phyloP scores from a whole-genome alignment of 35 echinoderm and acorn worm genomes.

The Ptychodera flava region DNA sequence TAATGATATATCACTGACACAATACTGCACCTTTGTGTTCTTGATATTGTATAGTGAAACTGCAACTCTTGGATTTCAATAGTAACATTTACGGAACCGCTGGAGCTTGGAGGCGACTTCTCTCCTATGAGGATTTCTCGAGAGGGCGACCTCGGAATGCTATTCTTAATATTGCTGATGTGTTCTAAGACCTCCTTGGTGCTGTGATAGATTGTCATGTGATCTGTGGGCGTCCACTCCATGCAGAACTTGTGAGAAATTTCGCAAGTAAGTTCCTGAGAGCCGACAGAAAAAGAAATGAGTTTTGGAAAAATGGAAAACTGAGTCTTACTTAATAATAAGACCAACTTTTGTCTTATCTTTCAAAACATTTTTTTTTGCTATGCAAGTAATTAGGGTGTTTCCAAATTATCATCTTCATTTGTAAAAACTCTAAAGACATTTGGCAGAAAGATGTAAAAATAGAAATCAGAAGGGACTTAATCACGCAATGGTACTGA shows the following conservation, averaged over 20 bases:
- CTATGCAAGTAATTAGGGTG: too few species aligned
- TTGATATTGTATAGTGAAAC: background rate
- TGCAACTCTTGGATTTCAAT: background rate
- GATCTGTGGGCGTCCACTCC: constrained; percentile 86
- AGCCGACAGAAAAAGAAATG: too few species aligned
- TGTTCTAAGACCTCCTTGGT: constrained; percentile 49
- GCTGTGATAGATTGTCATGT: constrained; percentile 95
- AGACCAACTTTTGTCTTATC: too few species aligned
- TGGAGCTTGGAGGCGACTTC: background rate
- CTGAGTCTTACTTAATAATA: too few species aligned
- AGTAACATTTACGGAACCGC: background rate
- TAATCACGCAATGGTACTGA: too few species aligned
- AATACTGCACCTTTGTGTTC: background rate
- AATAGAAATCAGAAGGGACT: too few species aligned
- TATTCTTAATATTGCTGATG: background rate
- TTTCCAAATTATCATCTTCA: too few species aligned
- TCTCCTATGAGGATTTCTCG: background rate
- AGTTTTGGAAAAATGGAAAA: too few species aligned
- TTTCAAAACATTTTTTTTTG: too few species aligned
- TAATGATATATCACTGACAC: too few species aligned
- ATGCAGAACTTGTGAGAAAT: constrained; percentile 51
- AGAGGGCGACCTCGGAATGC: background rate
- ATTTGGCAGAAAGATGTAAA: too few species aligned
- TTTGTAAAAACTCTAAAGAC: too few species aligned
- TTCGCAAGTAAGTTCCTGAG: constrained; percentile 46